A percentile compares a stretch with the other conserved stretches of the same genome.
Evolutionary conservation across 2,797 vertebrate genomes (phyloP).

Genomic region (Rhodeus uyekii): DNA sequence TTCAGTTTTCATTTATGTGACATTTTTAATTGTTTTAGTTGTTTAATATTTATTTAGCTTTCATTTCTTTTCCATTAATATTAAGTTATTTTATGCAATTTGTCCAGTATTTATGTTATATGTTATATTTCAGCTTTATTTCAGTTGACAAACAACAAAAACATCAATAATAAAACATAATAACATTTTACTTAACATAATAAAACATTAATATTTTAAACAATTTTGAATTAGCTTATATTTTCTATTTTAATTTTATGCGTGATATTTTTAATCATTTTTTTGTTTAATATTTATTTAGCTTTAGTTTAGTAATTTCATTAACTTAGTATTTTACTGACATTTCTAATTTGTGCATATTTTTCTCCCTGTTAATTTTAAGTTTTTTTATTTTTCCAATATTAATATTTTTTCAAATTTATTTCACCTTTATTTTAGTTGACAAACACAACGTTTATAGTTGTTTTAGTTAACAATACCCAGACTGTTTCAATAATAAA

Average conservation of each 20-base stretch:
- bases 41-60: neutral
- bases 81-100: too few species aligned
- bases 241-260: neutral
- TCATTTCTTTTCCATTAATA: too few species aligned
- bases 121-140: too few species aligned
- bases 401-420: neutral
- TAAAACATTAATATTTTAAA: neutral
- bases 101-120: too few species aligned
- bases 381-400: neutral
- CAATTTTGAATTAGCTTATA: neutral
- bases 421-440: neutral
- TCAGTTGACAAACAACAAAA: too few species aligned
- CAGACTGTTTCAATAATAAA: neutral
- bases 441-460: neutral
- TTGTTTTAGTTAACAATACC: neutral
- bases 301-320: neutral
- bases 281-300: neutral
- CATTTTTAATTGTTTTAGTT: neutral
- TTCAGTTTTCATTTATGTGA: neutral
- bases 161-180: too few species aligned
- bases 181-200: too few species aligned
- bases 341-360: neutral
- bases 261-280: neutral
- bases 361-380: too few species aligned
- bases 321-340: neutral